Conservation (phyloP, 1,140 invertebrate species). For the Conus ventricosus region DNA sequence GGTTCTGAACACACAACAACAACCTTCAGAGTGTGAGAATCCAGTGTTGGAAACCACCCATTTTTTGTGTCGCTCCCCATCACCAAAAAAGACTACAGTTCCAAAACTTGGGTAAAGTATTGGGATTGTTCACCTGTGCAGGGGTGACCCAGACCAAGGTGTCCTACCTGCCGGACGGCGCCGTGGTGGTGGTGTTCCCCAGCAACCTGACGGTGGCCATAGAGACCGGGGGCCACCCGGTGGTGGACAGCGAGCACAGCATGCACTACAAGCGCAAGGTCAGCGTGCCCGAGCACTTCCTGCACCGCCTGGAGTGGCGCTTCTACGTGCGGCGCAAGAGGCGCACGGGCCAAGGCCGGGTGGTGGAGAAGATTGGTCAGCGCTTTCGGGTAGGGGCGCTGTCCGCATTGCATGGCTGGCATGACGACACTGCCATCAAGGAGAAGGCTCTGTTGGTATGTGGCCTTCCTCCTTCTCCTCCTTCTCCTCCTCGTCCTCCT, state of each 20-base stretch:
- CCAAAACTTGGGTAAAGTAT: no score
- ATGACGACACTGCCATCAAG: constrained; percentile 66
- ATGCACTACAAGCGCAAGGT: constrained; percentile 94
- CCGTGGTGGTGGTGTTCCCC: constrained; percentile 74
- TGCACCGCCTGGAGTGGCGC: constrained; percentile 95
- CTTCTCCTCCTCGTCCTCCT: not conserved
- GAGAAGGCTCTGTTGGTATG: constrained; percentile 73
- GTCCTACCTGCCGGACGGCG: constrained; percentile 73
- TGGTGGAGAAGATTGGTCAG: constrained; percentile 64
- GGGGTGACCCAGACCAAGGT: constrained; percentile 70
- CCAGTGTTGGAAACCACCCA: no score
- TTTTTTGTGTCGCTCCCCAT: no score
- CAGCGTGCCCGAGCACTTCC: constrained; percentile 81
- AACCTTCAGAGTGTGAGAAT: no score
- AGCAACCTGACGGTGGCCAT: constrained; percentile 72
- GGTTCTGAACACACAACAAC: no score
- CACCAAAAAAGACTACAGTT: no score
- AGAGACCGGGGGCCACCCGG: constrained; percentile 68
- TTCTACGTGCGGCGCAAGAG: constrained; percentile 78
- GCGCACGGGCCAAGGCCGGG: constrained; percentile 56
- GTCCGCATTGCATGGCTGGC: constrained; percentile 66
- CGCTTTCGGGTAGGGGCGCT: constrained; percentile 70
- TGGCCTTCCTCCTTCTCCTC: constrained; percentile 32
- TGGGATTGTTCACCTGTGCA: constrained; percentile 33
- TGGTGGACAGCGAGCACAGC: constrained; percentile 82